Evolutionary conservation across 2,797 vertebrate genomes (phyloP), one percentile per base, ranked within the genome.

Genomic region (Diplodus puntazzo): DNA sequence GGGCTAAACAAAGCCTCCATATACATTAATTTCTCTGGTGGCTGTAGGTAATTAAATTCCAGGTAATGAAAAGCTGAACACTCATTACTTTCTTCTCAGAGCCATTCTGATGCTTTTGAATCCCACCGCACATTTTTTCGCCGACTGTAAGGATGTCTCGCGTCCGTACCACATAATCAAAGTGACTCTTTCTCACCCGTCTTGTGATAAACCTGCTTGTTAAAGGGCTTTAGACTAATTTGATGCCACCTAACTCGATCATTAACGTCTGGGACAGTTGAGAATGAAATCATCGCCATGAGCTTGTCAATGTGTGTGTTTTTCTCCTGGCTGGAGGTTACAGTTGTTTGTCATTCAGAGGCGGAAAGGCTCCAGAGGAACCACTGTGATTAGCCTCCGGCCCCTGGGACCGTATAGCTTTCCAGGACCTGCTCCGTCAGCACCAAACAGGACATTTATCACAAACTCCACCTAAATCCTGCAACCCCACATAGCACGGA

Each of bases 401-500:
- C 87, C 85, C 82, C 72, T 82, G 88, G 87, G 92, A 89, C 85
- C 2, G 23, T 83, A 79, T 55, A 72, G 84, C 83, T 85, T 87
- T 86, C 80, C 75, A 55, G 79, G 80, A 89, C 80, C 79, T 91
- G 90, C 91, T 91, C 81, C 4, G 90, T 92, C 92, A 92, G 92
- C 89, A 92, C 74, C 83, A 84, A 87, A 88, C 82, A 85, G 89
- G 83, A 90, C 89, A 93, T 95, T 91, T 88, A 88, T 94, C 92
- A 93, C 77, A 74, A 78, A 79, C 81, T 73, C 68, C 74, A 79
- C 73, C 69, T 87, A 63, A 66, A 53, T 76, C 76, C 81, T 76
- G 64, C 75, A 63, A 79, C 78, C 70, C 76, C 78, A 76, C 82
- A 49, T 63, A 68, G 46, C 66, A 78, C 49, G 67, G 62, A 74